Evolutionary conservation across 2,888 invertebrate species (phyloP), one percentile per base, ranked within the genome.

Genomic region (Drosophila longiperda): DNA sequence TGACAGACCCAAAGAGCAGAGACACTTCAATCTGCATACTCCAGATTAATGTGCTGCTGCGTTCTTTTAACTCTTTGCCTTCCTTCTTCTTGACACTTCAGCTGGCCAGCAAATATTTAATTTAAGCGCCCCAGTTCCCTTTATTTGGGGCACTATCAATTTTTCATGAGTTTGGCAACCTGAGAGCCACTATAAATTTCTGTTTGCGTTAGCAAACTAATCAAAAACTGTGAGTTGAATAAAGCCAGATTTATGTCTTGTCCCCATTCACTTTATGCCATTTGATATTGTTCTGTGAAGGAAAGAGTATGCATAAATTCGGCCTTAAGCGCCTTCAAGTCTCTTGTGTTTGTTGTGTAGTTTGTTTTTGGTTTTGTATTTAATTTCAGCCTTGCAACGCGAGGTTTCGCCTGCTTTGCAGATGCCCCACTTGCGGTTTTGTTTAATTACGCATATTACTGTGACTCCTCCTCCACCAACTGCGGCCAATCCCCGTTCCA

Each of bases 401-500:
- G 57, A 52, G 38, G 50, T 61, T 80, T 59, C 71, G 65, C 67
- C 71, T 61, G 69, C 64, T 69, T 63, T 50, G 63, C 60, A 59
- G 59, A 57, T 82, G 84, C 71, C 84, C 87, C 87, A 89, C 71
- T 87, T 86, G 86, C 81, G 90, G 88, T 90, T 82, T 83, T 90
- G 85, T 85, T 89, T 88, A 89, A 89, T 90, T 89, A 89, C 87
- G 89, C 87, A 89, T 87, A 83, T 89, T 83, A 78, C 83, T 78
- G 64, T 49, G 74, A 62, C 73, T 29, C 55, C 45, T 9, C 11
- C 49, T 20, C 33, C n/a, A 1, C 33, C 12, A 11, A 34, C 45
- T 8, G 8, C 15, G 45, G 23, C 15, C 8, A 45, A 23, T 48
- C 26, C n/a, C 62, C 40, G 55, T 40, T 58, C 64, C 66, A 52